Evolutionary conservation across 2,113 vertebrate species (phyloP).

Genomic region (rat (Rattus norvegicus)): DNA sequence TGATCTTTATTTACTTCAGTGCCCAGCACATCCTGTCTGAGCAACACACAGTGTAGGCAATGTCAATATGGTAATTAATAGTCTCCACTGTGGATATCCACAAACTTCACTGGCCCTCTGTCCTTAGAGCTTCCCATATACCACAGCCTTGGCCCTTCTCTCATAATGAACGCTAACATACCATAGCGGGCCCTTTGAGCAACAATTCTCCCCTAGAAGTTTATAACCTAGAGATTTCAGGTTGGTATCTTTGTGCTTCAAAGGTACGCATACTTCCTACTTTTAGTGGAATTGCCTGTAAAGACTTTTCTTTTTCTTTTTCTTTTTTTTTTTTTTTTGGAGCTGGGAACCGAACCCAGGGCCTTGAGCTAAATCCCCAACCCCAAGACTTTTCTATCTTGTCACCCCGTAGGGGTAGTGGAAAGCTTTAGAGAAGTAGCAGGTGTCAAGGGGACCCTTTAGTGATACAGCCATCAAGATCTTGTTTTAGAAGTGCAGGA

Average conservation of each 20-base stretch:
- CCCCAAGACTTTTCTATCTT: background rate
- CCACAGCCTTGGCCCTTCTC: background rate
- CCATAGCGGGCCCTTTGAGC: background rate
- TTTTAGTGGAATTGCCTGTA: background rate
- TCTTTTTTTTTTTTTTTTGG: too few species aligned
- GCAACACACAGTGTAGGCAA: background rate
- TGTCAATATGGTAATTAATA: background rate
- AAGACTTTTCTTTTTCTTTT: too few species aligned
- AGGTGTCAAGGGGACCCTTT: background rate
- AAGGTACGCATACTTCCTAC: background rate
- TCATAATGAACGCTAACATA: background rate
- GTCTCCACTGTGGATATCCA: background rate
- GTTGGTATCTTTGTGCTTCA: background rate
- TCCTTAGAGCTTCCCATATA: background rate
- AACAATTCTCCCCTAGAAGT: background rate
- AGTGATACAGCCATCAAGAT: background rate
- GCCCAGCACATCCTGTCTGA: background rate
- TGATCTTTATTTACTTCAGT: background rate
- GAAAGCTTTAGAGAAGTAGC: background rate
- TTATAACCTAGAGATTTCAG: background rate
- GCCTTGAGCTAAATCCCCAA: too few species aligned
- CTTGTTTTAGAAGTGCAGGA: background rate
- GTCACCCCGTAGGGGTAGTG: background rate
- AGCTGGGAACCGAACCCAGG: too few species aligned
- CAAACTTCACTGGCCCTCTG: background rate